These are phyloP conservation scores for Calonectris borealis DNA, from an alignment of 2,113 vertebrate species.

Conservation along the genomic window DNA sequence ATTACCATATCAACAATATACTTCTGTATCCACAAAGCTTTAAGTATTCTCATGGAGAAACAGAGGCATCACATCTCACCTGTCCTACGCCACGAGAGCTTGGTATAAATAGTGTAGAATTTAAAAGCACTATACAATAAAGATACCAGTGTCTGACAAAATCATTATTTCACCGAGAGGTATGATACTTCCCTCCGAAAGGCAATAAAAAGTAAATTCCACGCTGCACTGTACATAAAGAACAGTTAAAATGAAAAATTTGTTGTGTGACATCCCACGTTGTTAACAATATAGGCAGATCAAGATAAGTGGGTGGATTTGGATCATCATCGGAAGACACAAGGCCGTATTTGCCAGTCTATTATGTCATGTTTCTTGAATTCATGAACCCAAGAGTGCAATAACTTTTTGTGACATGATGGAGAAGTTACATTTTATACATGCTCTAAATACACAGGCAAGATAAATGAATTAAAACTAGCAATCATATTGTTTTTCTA, in stretches of 20 bases:
- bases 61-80: constrained; percentile 44
- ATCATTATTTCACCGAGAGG: constrained; percentile 67
- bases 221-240: constrained; percentile 47
- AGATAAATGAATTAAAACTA: constrained; percentile 57
- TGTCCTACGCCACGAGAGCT: constrained; percentile 33
- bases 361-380: constrained; percentile 58
- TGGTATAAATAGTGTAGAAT: constrained; percentile 66
- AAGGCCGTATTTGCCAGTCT: constrained; percentile 61
- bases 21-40: background rate
- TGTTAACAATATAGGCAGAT: constrained; percentile 66
- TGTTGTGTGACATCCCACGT: constrained; percentile 46
- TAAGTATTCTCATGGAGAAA: constrained; percentile 10
- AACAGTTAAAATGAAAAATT: constrained; percentile 57
- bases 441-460: constrained; percentile 22
- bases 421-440: constrained; percentile 55
- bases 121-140: constrained; percentile 68
- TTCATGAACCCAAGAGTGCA: constrained; percentile 56
- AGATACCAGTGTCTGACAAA: constrained; percentile 68
- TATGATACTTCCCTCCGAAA: constrained; percentile 52
- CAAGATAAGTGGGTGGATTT: constrained; percentile 64
- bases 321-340: constrained; percentile 65
- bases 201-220: constrained; percentile 69
- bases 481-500: background rate
- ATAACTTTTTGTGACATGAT: constrained; percentile 62
- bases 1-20: background rate